A percentile compares a stretch with the other conserved stretches of the same genome.
phyloP scores from a whole-genome alignment of 2,888 invertebrate species.

The Agrotis puta region DNA sequence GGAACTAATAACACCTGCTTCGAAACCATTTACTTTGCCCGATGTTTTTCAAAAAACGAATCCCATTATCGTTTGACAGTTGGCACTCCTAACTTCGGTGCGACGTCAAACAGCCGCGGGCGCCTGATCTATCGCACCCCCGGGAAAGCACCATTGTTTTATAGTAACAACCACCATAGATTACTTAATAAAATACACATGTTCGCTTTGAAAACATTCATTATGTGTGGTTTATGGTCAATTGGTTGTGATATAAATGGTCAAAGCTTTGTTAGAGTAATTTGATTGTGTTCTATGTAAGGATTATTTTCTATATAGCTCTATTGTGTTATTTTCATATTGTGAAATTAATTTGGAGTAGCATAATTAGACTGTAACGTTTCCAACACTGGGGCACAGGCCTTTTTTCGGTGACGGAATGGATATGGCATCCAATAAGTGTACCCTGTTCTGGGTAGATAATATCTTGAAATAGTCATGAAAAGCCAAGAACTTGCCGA shows the following conservation, averaged over 20 bases:
- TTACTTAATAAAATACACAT: constrained; percentile 64
- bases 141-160: constrained; percentile 64
- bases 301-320: too few relatives aligned
- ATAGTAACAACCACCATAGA: constrained; percentile 62
- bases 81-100: constrained; percentile 64
- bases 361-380: too few relatives aligned
- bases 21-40: background rate
- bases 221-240: constrained; percentile 37
- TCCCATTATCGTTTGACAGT: constrained; percentile 44
- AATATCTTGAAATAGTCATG: background rate
- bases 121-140: constrained; percentile 70
- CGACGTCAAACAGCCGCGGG: constrained; percentile 62
- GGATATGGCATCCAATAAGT: too few relatives aligned
- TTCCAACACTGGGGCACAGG: too few relatives aligned
- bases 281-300: background rate
- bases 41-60: constrained; percentile 26
- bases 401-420: too few relatives aligned
- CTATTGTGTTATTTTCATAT: background rate
- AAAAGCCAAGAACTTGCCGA: background rate
- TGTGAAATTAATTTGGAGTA: too few relatives aligned
- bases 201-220: constrained; percentile 51
- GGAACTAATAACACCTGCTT: background rate
- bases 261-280: background rate
- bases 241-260: constrained; percentile 34
- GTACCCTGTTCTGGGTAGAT: too few relatives aligned